Evolutionary conservation across 2,113 vertebrate genomes (phyloP).

Genomic region (Ramphastos sulfuratus): DNA sequence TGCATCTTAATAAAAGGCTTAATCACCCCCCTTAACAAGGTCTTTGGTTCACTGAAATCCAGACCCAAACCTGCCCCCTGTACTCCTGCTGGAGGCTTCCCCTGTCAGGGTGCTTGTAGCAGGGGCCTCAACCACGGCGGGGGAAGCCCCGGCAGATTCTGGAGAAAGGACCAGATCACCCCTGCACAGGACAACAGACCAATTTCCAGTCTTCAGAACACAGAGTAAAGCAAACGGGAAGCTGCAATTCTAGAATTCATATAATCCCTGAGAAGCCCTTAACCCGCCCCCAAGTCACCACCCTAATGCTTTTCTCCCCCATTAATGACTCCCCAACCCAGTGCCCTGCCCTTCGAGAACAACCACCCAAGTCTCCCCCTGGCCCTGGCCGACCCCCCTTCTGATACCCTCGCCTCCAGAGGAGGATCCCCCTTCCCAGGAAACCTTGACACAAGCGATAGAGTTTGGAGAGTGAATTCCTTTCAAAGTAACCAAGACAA

Average conservation of each 20-base stretch:
- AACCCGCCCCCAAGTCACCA: conserved; percentile 72
- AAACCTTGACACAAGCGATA: conserved; percentile 31
- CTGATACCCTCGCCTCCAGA: neutral
- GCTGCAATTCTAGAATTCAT: conserved; percentile 77
- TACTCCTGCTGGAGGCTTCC: conserved; percentile 15
- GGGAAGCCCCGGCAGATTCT: conserved; percentile 36
- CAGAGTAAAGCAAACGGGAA: conserved; percentile 70
- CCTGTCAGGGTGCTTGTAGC: neutral
- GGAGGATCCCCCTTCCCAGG: conserved; percentile 47
- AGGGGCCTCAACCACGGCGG: neutral
- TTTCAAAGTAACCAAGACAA: conserved; percentile 69
- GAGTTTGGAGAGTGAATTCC: conserved; percentile 76
- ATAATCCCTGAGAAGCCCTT: conserved; percentile 80
- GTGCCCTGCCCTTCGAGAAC: conserved; percentile 43
- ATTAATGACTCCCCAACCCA: conserved; percentile 15
- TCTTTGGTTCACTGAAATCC: conserved; percentile 67
- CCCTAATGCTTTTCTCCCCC: conserved; percentile 62
- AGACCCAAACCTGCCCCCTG: conserved; percentile 57
- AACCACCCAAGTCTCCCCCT: neutral
- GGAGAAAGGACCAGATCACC: conserved; percentile 56
- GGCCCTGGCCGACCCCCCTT: conserved; percentile 7
- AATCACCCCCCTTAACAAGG: conserved; percentile 60
- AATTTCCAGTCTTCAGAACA: conserved; percentile 58
- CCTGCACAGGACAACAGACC: conserved; percentile 19
- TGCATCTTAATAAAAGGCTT: conserved; percentile 72